phyloP scores from a whole-genome alignment of 30 jellyfish, hydroid and myxozoan genomes.

The Nemopilema nomurai region DNA sequence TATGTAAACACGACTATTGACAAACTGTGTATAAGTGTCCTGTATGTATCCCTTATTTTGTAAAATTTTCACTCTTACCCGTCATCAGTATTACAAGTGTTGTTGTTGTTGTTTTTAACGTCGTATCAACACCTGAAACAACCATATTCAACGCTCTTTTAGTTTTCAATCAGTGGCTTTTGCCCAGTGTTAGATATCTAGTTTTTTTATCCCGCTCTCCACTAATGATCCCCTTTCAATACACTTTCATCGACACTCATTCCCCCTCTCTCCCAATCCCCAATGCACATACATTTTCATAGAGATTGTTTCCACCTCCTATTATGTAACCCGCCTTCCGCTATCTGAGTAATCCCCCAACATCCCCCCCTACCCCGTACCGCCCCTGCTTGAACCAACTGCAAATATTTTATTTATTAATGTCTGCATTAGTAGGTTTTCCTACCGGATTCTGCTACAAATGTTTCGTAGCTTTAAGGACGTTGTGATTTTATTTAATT shows the following conservation, averaged over 20 bases:
- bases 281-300: too few species aligned
- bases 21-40: neutral
- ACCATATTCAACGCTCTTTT: neutral
- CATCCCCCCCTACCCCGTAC: neutral
- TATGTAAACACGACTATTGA: slow-evolving; percentile 2
- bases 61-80: neutral
- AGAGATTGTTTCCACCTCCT: too few species aligned
- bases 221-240: too few species aligned
- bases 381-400: neutral
- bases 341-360: neutral
- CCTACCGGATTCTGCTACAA: neutral
- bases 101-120: neutral
- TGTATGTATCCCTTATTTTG: slow-evolving; percentile 14
- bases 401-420: neutral
- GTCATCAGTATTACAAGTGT: neutral
- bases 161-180: too few species aligned
- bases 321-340: too few species aligned
- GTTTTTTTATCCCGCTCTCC: too few species aligned
- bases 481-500: neutral
- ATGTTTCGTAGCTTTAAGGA: neutral
- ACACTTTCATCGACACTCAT: too few species aligned
- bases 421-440: neutral
- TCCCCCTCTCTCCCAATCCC: too few species aligned
- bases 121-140: neutral
- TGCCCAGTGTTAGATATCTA: too few species aligned